Evolutionary conservation across 2,797 vertebrate species (phyloP), one percentile per base, ranked within the genome.

Genomic region (Iguana delicatissima): DNA sequence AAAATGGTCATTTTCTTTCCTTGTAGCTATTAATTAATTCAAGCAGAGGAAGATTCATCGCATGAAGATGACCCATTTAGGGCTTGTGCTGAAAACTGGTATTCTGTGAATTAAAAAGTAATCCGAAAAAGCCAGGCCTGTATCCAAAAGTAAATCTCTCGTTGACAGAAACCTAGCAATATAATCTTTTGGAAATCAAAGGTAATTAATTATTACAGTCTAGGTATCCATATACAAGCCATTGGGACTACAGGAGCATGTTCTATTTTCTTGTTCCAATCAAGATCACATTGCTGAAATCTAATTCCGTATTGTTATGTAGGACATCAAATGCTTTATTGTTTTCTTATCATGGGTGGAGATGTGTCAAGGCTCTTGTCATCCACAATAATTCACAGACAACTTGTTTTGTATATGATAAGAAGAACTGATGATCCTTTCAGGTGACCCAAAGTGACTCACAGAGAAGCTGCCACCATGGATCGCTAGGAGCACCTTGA

Each of bases 131-230:
- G 42, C 13, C 26, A 89, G 79, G 14, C 64, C 3, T 9, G 57
- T 76, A 90, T 79, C 79, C 93, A 79, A 91, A 92, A 91, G 87
- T 86, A 94, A 94, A 94, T 93, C 1, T 0, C 29, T 69, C 88
- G 57, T 90, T 94, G 93, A 94, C 89, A 94, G 85, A 52, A 93
- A 91, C 83, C 26, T 89, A 93, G 92, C 84, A 94, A 93, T 93
- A 91, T 89, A 95, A 91, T 93, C 74, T 89, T 74, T 82, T 91
- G 80, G 92, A 93, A 96, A 93, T 90, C 83, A 81, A 89, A 85
- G 85, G 80, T 93, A 94, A 96, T 95, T 93, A 90, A 52, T 89
- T 94, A 92, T 91, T 94, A 93, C 59, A 85, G 59, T 38, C 35
- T 93, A 88, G 80, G 80, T 92, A 94, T 92, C 92, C 93, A 94